phyloP scores from a whole-genome alignment of 35 echinoderm and acorn worm genomes.

The Strongylocentrotus purpuratus region DNA sequence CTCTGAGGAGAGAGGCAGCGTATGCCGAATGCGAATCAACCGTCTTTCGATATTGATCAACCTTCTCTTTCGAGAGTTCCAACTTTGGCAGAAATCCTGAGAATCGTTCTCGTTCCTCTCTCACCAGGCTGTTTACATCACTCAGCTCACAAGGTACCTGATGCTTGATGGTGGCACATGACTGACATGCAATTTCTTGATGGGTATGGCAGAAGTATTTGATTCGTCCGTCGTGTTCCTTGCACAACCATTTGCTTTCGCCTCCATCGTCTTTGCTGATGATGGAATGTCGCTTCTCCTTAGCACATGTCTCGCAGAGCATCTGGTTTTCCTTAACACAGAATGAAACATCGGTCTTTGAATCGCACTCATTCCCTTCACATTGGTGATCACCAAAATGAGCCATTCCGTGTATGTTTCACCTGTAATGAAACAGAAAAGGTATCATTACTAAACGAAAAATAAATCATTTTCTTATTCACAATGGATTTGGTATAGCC shows the following conservation, averaged over 20 bases:
- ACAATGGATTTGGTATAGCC: too few relatives aligned
- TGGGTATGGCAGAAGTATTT: constrained; percentile 21
- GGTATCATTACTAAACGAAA: not conserved
- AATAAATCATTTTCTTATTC: too few relatives aligned
- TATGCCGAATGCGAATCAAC: not conserved
- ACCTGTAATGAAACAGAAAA: not conserved
- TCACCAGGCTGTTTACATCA: not conserved
- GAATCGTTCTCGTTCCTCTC: not conserved
- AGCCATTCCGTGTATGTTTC: not conserved
- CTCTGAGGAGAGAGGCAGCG: not conserved
- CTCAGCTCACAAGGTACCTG: not conserved
- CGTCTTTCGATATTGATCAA: not conserved
- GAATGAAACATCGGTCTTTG: not conserved
- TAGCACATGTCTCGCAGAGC: not conserved
- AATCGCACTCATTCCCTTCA: not conserved
- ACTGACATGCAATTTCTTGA: not conserved
- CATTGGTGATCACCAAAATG: not conserved
- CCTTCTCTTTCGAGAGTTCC: not conserved
- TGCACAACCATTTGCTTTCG: not conserved
- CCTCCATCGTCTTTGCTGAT: not conserved
- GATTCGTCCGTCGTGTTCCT: not conserved
- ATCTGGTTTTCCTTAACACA: constrained; percentile 24
- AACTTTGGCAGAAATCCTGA: not conserved
- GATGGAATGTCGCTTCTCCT: not conserved
- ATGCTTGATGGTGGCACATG: constrained; percentile 1